Percentiles rank a stretch among this genome's conserved stretches.
Evolutionary conservation across 2,113 vertebrate species (phyloP).

Genomic region (Ciconia boyciana): DNA sequence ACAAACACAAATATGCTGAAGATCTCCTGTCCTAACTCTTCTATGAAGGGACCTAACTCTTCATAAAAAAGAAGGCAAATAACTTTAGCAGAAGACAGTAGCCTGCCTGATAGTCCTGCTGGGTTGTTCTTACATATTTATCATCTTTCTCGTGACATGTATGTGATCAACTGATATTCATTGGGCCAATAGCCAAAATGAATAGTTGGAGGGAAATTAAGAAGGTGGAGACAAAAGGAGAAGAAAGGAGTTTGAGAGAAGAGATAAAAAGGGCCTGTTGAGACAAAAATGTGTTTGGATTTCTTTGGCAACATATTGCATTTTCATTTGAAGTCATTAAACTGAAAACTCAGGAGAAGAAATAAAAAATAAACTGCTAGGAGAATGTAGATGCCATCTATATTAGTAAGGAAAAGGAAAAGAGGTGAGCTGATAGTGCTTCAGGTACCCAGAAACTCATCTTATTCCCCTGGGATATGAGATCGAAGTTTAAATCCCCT

Average conservation of each 20-base stretch:
- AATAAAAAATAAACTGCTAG: not conserved
- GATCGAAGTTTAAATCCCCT: not conserved
- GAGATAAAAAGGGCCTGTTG: not conserved
- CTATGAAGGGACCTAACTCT: not conserved
- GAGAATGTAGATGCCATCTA: not conserved
- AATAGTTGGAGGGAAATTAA: not conserved
- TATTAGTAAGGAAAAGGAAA: not conserved
- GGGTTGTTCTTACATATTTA: not conserved
- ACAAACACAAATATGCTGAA: not conserved
- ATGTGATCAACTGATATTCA: not conserved
- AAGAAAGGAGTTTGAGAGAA: not conserved
- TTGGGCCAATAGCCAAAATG: not conserved
- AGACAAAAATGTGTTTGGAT: not conserved
- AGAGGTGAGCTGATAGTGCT: not conserved
- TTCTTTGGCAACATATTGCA: not conserved
- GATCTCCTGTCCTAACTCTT: not conserved
- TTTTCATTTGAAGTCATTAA: not conserved
- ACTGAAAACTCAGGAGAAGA: not conserved
- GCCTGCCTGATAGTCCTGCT: not conserved
- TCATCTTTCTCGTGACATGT: not conserved
- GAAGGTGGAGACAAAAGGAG: not conserved
- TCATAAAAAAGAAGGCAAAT: not conserved
- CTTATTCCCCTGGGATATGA: not conserved
- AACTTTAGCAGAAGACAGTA: not conserved
- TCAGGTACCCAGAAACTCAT: not conserved